Conservation (phyloP, 1,140 invertebrate genomes). For the Patella vulgata region DNA sequence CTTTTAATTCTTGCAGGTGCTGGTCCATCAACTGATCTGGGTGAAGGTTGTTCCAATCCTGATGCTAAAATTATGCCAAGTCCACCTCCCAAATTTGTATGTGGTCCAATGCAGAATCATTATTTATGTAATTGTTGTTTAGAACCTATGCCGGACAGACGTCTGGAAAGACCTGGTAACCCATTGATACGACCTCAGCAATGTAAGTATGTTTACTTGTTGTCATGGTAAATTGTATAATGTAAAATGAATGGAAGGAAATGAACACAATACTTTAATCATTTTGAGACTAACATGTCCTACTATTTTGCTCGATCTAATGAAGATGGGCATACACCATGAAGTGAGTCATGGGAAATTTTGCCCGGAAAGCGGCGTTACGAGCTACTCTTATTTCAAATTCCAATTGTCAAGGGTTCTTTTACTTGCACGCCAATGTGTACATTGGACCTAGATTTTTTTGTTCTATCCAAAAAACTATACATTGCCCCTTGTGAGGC, state of each 20-base stretch:
- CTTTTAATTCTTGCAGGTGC: not conserved
- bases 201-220: slow-evolving; percentile 42
- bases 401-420: no score
- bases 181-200: slow-evolving; percentile 40
- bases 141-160: slow-evolving; percentile 59
- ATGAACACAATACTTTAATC: not conserved
- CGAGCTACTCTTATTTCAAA: no score
- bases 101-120: slow-evolving; percentile 52
- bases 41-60: no score
- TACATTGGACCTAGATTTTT: no score
- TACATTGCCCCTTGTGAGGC: no score
- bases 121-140: slow-evolving; percentile 62
- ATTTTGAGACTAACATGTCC: no score
- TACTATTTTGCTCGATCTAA: no score
- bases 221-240: not conserved
- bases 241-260: not conserved
- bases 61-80: slow-evolving; percentile 46
- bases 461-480: no score
- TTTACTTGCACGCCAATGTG: no score
- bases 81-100: slow-evolving; percentile 43
- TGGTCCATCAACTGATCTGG: slow-evolving; percentile 10
- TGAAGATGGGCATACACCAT: no score
- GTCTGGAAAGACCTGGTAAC: slow-evolving; percentile 14
- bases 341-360: no score
- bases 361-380: no score